Evolutionary conservation across 1,140 invertebrate species (phyloP).

Genomic region (Drosophila eugracilis): DNA sequence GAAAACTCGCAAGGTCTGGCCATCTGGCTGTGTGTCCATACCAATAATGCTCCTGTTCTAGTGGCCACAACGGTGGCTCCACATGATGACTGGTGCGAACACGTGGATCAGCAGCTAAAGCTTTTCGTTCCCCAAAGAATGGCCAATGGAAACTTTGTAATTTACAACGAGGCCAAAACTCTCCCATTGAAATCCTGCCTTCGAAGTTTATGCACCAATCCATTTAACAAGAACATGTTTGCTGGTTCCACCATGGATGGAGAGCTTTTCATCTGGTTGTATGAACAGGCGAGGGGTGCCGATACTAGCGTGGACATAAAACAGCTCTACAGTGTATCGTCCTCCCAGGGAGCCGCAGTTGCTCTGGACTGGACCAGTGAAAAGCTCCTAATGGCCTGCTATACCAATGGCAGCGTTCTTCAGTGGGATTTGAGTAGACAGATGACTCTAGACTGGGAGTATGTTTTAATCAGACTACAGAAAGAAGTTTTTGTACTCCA

Average conservation of each 20-base stretch:
- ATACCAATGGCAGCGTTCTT: slow-evolving; percentile 66
- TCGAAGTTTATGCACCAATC: slow-evolving; percentile 68
- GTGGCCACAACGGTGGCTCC: slow-evolving; percentile 69
- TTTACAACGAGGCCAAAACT: slow-evolving; percentile 57
- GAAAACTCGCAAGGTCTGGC: slow-evolving; percentile 75
- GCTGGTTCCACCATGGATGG: slow-evolving; percentile 79
- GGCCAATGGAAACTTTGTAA: slow-evolving; percentile 58
- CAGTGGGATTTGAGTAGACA: slow-evolving; percentile 67
- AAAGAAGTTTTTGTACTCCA: no score
- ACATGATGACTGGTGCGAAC: slow-evolving; percentile 83
- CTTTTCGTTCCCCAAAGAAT: slow-evolving; percentile 74
- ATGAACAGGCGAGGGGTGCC: slow-evolving; percentile 30
- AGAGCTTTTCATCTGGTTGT: slow-evolving; percentile 74
- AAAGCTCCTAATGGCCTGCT: slow-evolving; percentile 68
- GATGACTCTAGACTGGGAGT: slow-evolving; percentile 73
- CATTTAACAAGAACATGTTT: slow-evolving; percentile 74
- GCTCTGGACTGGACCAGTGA: slow-evolving; percentile 70
- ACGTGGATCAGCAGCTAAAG: slow-evolving; percentile 70
- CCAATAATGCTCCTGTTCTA: slow-evolving; percentile 75
- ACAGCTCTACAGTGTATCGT: slow-evolving; percentile 57
- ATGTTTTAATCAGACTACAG: slow-evolving; percentile 24
- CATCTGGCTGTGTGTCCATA: slow-evolving; percentile 77
- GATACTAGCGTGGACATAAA: slow-evolving; percentile 55
- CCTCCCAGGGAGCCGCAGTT: slow-evolving; percentile 66
- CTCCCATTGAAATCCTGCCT: slow-evolving; percentile 72